Evolutionary conservation across 2,888 invertebrate species (phyloP).

Genomic region (Rhabditoides inermis): DNA sequence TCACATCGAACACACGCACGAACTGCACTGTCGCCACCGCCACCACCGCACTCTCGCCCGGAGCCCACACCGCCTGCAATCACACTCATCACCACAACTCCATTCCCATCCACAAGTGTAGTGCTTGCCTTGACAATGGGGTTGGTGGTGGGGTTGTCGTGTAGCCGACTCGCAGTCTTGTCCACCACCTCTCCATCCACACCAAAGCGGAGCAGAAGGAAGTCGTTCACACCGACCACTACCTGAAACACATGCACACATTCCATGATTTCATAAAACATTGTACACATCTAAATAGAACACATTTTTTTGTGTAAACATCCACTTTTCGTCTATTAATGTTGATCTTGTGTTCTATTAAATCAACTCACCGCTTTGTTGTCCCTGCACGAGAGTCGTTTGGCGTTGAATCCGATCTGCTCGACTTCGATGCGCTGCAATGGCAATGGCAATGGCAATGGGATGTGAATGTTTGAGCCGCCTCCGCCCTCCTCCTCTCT

Average conservation of each 20-base stretch:
- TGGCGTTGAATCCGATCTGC: background rate
- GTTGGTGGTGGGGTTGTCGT: conserved; percentile 11
- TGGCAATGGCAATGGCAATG: no score
- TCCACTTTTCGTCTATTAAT: no score
- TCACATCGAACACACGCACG: conserved; percentile 21
- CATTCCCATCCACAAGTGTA: background rate
- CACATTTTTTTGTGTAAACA: no score
- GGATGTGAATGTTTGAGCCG: no score
- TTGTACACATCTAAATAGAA: background rate
- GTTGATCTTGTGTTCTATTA: no score
- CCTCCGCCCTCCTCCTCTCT: no score
- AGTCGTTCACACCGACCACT: conserved; percentile 19
- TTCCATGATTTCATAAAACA: background rate
- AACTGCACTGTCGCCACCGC: conserved; percentile 21
- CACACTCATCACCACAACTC: background rate
- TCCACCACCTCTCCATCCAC: conserved; percentile 18
- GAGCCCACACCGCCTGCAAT: conserved; percentile 12
- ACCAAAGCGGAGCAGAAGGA: conserved; percentile 18
- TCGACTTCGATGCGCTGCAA: background rate
- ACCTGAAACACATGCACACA: background rate
- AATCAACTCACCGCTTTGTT: no score
- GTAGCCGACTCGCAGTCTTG: conserved; percentile 11
- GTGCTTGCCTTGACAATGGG: conserved; percentile 14
- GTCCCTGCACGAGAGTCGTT: no score
- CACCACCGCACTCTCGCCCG: conserved; percentile 3